These are phyloP conservation scores for Petrocephalus sullivani DNA, from an alignment of 2,797 vertebrate genomes.

Conservation along the genomic window DNA sequence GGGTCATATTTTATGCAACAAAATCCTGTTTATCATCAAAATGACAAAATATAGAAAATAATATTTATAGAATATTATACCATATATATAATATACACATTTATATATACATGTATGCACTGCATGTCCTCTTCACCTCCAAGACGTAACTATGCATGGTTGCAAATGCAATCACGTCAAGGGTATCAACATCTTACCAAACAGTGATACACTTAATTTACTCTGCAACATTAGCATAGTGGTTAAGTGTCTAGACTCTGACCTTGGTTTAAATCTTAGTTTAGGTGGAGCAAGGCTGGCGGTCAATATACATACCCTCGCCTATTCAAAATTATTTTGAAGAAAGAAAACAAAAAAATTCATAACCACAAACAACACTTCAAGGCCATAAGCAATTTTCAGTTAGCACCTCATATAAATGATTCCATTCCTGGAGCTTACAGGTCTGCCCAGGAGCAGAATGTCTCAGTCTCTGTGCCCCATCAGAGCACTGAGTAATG, in stretches of 20 bases:
- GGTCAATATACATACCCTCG: background rate
- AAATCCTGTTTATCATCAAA: slow-evolving; percentile 4
- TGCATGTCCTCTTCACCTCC: background rate
- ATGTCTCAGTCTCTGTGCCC: background rate
- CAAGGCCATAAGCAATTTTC: background rate
- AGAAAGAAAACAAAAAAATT: background rate
- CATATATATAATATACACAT: slow-evolving; percentile 25
- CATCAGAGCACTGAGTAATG: background rate
- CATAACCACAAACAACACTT: background rate
- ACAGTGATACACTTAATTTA: background rate
- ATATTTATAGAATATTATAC: slow-evolving; percentile 22
- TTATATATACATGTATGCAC: slow-evolving; percentile 10
- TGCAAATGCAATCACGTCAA: background rate
- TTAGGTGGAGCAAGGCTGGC: background rate
- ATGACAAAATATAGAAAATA: slow-evolving; percentile 24
- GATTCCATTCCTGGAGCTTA: background rate
- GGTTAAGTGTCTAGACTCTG: slow-evolving; percentile 5
- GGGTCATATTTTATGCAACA: slow-evolving; percentile 11
- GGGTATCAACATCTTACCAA: background rate
- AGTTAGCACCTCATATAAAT: slow-evolving; percentile 12
- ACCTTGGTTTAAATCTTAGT: slow-evolving; percentile 3
- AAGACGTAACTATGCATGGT: background rate
- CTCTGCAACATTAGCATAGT: background rate
- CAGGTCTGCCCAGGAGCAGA: background rate
- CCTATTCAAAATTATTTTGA: background rate